Percentiles rank a stretch among this genome's conserved stretches.
These are phyloP conservation scores for Arge pagana DNA, from an alignment of 2,888 invertebrate species.

Conservation along the genomic window DNA sequence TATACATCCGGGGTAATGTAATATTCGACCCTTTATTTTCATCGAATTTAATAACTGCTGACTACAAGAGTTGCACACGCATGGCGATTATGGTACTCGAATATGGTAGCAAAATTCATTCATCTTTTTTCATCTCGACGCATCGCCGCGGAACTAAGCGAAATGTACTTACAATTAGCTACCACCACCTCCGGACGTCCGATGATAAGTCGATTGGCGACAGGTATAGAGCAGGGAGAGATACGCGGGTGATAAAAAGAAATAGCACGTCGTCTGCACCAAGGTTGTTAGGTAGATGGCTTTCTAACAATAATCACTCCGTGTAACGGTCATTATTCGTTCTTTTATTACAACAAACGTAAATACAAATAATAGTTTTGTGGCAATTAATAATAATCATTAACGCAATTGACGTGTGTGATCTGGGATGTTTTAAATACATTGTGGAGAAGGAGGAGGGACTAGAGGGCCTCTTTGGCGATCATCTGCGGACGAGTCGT, in stretches of 20 bases:
- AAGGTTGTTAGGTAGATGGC: constrained; percentile 40
- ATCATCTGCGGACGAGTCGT: constrained; percentile 41
- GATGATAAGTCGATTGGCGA: constrained; percentile 1
- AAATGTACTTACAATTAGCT: background rate
- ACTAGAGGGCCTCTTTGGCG: constrained; percentile 57
- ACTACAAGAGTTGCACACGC: no score
- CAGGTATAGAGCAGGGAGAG: background rate
- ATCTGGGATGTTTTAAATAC: constrained; percentile 16
- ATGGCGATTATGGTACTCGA: background rate
- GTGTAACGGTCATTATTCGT: constrained; percentile 52
- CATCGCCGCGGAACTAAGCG: background rate
- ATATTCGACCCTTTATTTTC: no score
- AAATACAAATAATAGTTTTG: constrained; percentile 41
- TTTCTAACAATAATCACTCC: constrained; percentile 52
- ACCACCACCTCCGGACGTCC: background rate
- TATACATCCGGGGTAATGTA: no score
- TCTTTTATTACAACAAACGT: constrained; percentile 52
- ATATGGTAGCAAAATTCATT: background rate
- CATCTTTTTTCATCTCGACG: no score
- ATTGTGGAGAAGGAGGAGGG: constrained; percentile 39
- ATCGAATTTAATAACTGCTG: no score
- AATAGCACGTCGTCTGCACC: constrained; percentile 33
- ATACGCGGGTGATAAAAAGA: constrained; percentile 28
- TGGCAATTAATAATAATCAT: constrained; percentile 15
- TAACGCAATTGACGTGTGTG: constrained; percentile 14